Evolutionary conservation across 2,113 vertebrate genomes (phyloP), one percentile per base, ranked within the genome.

Genomic region (Microcebus jonahi): DNA sequence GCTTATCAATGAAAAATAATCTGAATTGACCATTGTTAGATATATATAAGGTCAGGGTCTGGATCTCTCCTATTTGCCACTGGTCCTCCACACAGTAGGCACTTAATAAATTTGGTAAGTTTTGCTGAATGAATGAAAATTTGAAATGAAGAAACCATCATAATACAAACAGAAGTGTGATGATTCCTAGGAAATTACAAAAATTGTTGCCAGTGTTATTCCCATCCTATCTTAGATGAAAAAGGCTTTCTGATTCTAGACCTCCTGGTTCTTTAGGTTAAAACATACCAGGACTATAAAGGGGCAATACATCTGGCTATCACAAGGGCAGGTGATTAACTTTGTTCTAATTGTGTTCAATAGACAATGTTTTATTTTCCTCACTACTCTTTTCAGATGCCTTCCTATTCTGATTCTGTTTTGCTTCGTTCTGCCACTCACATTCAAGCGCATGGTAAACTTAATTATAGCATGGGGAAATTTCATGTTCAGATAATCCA

Each of bases 1-100:
- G 25, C 13, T 84, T 81, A 84, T 89, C 34, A 90, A 23, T 68
- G 48, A 90, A 97, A 93, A 92, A 55, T 82, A 96, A 96, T 63
- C 50, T 83, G 27, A 77, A 93, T 50, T 91, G 53, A 91, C 23
- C 59, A 91, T 29, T 82, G 50, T 57, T 61, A 81, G 6, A 36
- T 76, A 70, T 76, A 70, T 21, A 23, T 83, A 68, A 6, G n/a
- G 10, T 88, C 34, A 91, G 61, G 31, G 34, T 90, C 34, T 84
- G 36, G 20, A 6, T 88, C 29, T 80, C 50, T 45, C 8, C 23
- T 34, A 5, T 71, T 83, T 75, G 34, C 45, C 75, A 39, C 39
- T 70, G 76, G 39, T 76, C n/a, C 59, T 75, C 29, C 15, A 9
- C 20, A 73, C n/a, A 29, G 14, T 25, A 88, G 45, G 27, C 50